These are phyloP conservation scores for Papilio elwesi DNA, from an alignment of 2,888 invertebrate species.

Conservation along the genomic window DNA sequence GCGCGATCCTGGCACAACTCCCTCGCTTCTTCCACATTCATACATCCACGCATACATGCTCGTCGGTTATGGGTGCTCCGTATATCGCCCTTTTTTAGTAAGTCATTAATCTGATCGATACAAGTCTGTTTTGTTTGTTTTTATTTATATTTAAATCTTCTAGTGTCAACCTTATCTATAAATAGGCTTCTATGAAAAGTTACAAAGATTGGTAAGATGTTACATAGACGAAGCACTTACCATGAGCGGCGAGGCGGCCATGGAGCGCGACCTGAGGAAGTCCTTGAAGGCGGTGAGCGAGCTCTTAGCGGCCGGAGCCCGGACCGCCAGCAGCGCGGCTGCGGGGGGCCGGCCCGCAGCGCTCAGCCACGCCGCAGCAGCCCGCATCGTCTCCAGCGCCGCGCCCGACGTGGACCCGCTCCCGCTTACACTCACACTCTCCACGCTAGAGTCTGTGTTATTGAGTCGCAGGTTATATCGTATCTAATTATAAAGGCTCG, in stretches of 20 bases:
- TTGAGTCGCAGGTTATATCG: constrained; percentile 43
- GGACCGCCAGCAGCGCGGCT: constrained; percentile 73
- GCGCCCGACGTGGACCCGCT: constrained; percentile 54
- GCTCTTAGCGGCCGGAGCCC: constrained; percentile 90
- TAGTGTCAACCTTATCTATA: too few relatives aligned
- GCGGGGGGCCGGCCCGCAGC: constrained; percentile 76
- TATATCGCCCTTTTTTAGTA: too few relatives aligned
- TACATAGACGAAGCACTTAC: constrained; percentile 50
- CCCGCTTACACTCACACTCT: constrained; percentile 70
- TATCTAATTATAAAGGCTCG: too few relatives aligned
- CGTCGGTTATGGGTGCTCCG: too few relatives aligned
- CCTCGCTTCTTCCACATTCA: too few relatives aligned
- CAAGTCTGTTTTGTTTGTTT: too few relatives aligned
- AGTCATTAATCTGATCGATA: too few relatives aligned
- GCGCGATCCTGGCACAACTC: too few relatives aligned
- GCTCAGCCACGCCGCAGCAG: constrained; percentile 94
- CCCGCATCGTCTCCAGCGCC: constrained; percentile 86
- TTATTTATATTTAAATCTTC: too few relatives aligned
- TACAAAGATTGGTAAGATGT: too few relatives aligned
- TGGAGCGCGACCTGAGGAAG: constrained; percentile 90
- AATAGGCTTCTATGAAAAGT: background rate
- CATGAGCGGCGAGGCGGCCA: constrained; percentile 90
- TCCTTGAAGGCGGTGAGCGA: constrained; percentile 91
- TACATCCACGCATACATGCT: too few relatives aligned
- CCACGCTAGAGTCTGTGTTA: constrained; percentile 80